Evolutionary conservation across 2,797 vertebrate genomes (phyloP), one percentile per base, ranked within the genome.

Genomic region (Hypotaenidia philippensis): DNA sequence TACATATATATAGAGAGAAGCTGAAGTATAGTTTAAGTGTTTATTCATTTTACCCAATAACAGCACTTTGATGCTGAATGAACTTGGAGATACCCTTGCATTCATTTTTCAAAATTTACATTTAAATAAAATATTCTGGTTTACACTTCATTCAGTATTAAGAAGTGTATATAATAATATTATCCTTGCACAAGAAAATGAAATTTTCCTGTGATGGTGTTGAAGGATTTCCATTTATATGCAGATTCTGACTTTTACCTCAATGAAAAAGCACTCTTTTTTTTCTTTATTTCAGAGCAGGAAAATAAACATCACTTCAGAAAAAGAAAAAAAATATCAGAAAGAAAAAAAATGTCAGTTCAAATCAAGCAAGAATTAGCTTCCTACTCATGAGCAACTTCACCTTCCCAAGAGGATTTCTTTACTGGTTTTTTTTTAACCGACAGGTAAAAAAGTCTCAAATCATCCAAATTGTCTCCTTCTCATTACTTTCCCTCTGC

Each of bases 221-320:
- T 83, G 87, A 95, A 94, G 53, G 75, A 74, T 44, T 95, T 94
- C 76, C 53, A 95, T 96, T 96, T 97, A 93, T 90, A 96, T 90
- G 77, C 61, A 97, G 88, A 96, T 95, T 95, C 38, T 83, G 91
- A 60, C 55, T 96, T 91, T 92, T 88, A 92, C 45, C 78, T 89
- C 36, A 80, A 50, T 52, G 72, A 93, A 95, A 93, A 85, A 53
- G 27, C 23, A 82, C 60, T 93, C 31, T 85, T 94, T 92, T 25
- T 49, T 25, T 47, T 23, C 6, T 25, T 49, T 50, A 26, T 50
- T 50, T 50, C 49, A 87, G 20, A 88, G 38, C 11, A 71, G 59
- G 47, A 94, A 86, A 92, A 68, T 57, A 91, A 93, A 89, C 25
- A 66, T 50, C 81, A 31, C 16, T 92, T 90, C 0, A 18, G 70